Conservation (phyloP, 2,113 vertebrate species). For the Odontophorus gujanensis region DNA sequence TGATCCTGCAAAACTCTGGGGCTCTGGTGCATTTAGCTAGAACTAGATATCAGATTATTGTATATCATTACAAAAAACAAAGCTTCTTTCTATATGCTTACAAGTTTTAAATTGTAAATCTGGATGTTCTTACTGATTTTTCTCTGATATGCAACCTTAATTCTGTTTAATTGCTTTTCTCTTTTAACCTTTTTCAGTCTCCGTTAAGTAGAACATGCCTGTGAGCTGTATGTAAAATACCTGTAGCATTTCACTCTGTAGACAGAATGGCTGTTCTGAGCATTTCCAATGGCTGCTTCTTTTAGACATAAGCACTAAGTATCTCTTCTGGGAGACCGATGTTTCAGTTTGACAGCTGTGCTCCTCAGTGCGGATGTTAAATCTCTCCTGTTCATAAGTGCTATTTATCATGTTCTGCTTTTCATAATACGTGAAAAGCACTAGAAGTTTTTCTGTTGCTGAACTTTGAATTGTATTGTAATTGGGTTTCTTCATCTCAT, state of each 20-base stretch:
- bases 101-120: background rate
- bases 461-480: constrained; percentile 28
- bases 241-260: background rate
- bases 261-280: background rate
- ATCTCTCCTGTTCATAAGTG: background rate
- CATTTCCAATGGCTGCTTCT: background rate
- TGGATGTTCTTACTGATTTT: background rate
- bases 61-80: background rate
- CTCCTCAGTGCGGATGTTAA: background rate
- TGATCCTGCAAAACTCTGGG: background rate
- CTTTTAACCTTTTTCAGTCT: background rate
- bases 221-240: background rate
- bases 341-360: background rate
- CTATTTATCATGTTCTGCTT: background rate
- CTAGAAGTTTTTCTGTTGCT: constrained; percentile 25
- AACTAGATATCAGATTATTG: background rate
- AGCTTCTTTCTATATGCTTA: background rate
- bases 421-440: background rate
- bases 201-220: background rate
- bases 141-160: background rate
- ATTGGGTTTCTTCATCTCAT: background rate
- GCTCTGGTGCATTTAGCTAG: background rate
- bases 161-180: background rate
- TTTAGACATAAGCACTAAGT: background rate
- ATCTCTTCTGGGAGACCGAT: background rate